Conservation (phyloP, 2,888 invertebrate genomes). For the Leucoma salicis region DNA sequence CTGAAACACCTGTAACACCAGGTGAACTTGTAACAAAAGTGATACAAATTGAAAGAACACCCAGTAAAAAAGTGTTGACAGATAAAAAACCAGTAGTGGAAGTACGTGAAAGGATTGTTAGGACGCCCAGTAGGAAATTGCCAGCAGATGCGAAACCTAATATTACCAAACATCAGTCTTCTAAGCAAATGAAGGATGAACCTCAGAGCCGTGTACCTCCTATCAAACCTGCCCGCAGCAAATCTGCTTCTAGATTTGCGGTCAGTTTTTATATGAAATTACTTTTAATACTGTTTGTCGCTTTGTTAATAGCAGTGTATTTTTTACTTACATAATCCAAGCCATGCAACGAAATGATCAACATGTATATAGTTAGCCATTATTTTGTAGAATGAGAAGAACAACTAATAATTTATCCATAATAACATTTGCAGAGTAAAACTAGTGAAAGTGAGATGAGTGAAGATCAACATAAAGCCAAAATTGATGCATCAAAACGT, state of each 20-base stretch:
- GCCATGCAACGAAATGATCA: conserved; percentile 33
- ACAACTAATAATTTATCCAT: conserved; percentile 58
- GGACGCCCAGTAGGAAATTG: conserved; percentile 70
- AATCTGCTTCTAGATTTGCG: conserved; percentile 76
- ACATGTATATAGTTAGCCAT: conserved; percentile 48
- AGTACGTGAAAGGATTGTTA: conserved; percentile 67
- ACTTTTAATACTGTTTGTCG: conserved; percentile 60
- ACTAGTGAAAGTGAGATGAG: conserved; percentile 83
- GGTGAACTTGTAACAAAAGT: conserved; percentile 73
- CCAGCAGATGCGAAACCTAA: conserved; percentile 54
- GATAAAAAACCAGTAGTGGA: conserved; percentile 69
- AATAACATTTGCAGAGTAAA: conserved; percentile 78
- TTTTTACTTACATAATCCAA: conserved; percentile 54
- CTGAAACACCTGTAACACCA: conserved; percentile 41
- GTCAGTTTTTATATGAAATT: conserved; percentile 75
- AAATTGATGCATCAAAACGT: conserved; percentile 51
- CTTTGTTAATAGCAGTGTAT: conserved; percentile 71
- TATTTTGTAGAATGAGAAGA: conserved; percentile 47
- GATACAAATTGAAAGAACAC: conserved; percentile 71
- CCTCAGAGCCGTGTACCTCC: conserved; percentile 61
- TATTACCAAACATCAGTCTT: conserved; percentile 42
- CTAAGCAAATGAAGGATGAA: conserved; percentile 54
- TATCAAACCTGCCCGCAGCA: conserved; percentile 75
- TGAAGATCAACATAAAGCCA: conserved; percentile 65
- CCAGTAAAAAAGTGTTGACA: conserved; percentile 61